These are phyloP conservation scores for Fulica atra DNA, from an alignment of 2,113 vertebrate genomes.

Conservation along the genomic window DNA sequence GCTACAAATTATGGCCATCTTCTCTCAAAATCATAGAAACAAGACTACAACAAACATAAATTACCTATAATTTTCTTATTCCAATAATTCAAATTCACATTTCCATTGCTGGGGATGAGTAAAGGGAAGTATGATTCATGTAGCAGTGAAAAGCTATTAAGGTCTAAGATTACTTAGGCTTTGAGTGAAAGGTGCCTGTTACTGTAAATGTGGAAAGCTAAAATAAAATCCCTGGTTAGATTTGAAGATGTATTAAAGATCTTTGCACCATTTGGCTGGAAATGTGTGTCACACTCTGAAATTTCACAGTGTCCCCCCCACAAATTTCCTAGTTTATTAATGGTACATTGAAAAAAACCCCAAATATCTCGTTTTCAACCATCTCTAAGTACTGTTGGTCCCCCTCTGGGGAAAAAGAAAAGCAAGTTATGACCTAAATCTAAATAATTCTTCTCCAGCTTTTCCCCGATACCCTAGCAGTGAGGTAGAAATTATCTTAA, in stretches of 20 bases:
- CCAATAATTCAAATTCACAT: conserved; percentile 57
- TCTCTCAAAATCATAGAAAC: conserved; percentile 58
- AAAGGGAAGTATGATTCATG: conserved; percentile 41
- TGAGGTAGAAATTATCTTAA: neutral
- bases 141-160: conserved; percentile 29
- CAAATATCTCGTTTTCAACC: neutral
- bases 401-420: too few species aligned
- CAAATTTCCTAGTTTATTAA: neutral
- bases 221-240: neutral
- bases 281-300: neutral
- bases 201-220: conserved; percentile 26
- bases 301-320: neutral
- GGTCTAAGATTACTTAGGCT: conserved; percentile 29
- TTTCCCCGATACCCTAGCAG: neutral
- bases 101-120: conserved; percentile 38
- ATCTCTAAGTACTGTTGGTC: neutral
- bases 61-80: conserved; percentile 73
- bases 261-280: neutral
- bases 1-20: conserved; percentile 64
- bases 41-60: conserved; percentile 67
- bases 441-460: neutral
- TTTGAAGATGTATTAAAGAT: neutral
- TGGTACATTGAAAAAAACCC: neutral
- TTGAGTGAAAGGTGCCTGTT: conserved; percentile 58
- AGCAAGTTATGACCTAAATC: neutral